Percentiles rank a stretch among this genome's conserved stretches.
Conservation (phyloP, 2,797 vertebrate genomes). For the Myripristis jacobus region DNA sequence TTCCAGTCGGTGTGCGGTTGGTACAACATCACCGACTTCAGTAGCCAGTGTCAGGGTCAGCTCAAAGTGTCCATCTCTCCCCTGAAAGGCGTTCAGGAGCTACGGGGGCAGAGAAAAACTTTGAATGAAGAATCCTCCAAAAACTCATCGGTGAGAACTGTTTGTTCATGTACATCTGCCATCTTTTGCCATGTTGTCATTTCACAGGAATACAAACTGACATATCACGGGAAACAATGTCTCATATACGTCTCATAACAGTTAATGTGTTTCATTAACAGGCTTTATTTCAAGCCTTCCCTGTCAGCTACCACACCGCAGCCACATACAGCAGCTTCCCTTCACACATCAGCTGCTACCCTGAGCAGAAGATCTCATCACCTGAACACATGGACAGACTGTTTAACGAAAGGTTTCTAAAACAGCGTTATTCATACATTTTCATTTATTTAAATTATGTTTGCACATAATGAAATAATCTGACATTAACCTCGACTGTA, state of each 20-base stretch:
- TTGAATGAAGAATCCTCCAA: conserved; percentile 64
- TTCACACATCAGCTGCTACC: conserved; percentile 75
- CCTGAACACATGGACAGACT: conserved; percentile 65
- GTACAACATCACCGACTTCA: conserved; percentile 96
- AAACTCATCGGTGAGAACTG: conserved; percentile 70
- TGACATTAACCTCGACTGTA: not conserved
- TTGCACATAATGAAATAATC: not conserved
- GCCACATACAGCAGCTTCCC: conserved; percentile 82
- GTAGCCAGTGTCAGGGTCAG: conserved; percentile 94
- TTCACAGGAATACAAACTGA: not conserved
- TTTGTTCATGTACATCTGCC: not conserved
- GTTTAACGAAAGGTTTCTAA: conserved; percentile 75
- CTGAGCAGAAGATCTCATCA: conserved; percentile 79
- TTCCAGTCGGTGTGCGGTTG: conserved; percentile 95
- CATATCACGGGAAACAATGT: not conserved
- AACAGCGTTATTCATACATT: not conserved
- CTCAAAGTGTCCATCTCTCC: conserved; percentile 94
- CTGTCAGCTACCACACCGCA: conserved; percentile 82
- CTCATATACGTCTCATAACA: not conserved
- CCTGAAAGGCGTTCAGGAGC: conserved; percentile 81
- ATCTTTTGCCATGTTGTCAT: not conserved
- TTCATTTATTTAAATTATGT: not conserved
- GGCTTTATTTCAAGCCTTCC: conserved; percentile 59
- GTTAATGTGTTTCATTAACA: conserved; percentile 54
- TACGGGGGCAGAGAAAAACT: conserved; percentile 84